A percentile compares a stretch with the other conserved stretches of the same genome.
Evolutionary conservation across 2,888 invertebrate genomes (phyloP).

Genomic region (Drosophila niveifrons): DNA sequence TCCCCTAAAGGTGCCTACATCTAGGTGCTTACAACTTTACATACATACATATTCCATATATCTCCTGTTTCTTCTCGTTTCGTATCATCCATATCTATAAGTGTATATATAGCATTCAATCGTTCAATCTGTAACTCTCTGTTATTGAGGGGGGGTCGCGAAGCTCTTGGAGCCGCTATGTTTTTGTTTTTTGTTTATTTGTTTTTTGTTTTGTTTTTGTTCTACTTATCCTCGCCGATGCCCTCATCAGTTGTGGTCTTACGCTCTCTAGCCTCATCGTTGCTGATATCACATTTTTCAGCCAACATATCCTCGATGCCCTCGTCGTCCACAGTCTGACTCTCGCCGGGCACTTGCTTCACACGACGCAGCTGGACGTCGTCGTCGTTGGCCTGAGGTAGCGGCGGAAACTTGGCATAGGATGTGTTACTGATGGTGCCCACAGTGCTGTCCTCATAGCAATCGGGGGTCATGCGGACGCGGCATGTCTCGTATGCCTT

Average conservation of each 20-base stretch:
- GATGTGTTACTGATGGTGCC: constrained; percentile 72
- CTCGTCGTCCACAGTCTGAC: constrained; percentile 82
- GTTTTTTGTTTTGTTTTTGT: not conserved
- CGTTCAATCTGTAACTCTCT: constrained; percentile 57
- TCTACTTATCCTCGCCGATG: constrained; percentile 84
- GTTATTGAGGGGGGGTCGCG: constrained; percentile 20
- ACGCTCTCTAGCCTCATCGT: constrained; percentile 82
- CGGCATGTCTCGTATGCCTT: constrained; percentile 93
- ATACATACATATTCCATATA: constrained; percentile 33
- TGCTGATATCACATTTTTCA: constrained; percentile 85
- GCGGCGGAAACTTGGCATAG: constrained; percentile 73
- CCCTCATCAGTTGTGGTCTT: constrained; percentile 84
- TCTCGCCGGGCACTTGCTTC: constrained; percentile 64
- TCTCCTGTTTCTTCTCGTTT: not conserved
- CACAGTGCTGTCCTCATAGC: constrained; percentile 66
- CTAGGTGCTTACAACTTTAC: constrained; percentile 57
- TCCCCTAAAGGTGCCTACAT: constrained; percentile 36
- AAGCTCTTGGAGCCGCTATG: constrained; percentile 50
- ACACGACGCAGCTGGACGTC: constrained; percentile 38
- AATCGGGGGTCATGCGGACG: constrained; percentile 89
- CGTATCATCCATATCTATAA: constrained; percentile 23
- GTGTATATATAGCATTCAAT: constrained; percentile 26
- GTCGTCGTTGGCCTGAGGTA: constrained; percentile 55
- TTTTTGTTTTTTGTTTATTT: not conserved
- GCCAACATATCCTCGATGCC: constrained; percentile 85